A percentile compares a stretch with the other conserved stretches of the same genome.
Evolutionary conservation across 2,797 vertebrate species (phyloP).

Genomic region (Myotis pilosus): DNA sequence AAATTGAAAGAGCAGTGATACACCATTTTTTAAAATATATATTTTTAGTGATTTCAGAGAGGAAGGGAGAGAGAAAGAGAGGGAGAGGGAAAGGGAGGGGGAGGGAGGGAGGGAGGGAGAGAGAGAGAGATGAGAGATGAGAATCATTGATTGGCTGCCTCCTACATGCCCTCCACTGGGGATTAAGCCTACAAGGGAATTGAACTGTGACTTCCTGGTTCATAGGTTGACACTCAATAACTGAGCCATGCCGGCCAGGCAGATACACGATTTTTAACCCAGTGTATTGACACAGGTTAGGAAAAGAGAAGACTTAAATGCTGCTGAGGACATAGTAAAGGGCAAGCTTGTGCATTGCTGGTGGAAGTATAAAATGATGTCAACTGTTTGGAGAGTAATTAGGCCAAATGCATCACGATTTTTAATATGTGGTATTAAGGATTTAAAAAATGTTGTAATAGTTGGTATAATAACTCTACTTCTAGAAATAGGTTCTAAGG

Average conservation of each 20-base stretch:
- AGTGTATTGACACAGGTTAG: background rate
- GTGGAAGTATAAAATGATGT: background rate
- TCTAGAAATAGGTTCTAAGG: background rate
- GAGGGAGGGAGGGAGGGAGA: too few species aligned
- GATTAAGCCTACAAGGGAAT: too few species aligned
- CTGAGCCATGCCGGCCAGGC: too few species aligned
- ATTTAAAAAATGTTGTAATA: background rate
- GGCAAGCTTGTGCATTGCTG: background rate
- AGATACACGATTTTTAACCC: background rate
- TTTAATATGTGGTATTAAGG: background rate
- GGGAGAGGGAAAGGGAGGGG: fast-evolving
- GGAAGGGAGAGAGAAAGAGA: too few species aligned
- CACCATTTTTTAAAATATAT: background rate
- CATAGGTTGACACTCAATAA: too few species aligned
- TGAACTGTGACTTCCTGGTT: too few species aligned
- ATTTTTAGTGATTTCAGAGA: too few species aligned
- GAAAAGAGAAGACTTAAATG: background rate
- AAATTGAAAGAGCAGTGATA: background rate
- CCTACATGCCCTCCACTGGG: too few species aligned
- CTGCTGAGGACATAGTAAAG: background rate
- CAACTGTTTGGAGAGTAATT: background rate
- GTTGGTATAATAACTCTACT: constrained; percentile 27
- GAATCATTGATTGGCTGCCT: too few species aligned
- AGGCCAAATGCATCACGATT: background rate
- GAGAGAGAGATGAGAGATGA: too few species aligned